These are phyloP conservation scores for Sterrhoptilus dennistouni DNA, from an alignment of 2,113 vertebrate genomes.

Conservation along the genomic window DNA sequence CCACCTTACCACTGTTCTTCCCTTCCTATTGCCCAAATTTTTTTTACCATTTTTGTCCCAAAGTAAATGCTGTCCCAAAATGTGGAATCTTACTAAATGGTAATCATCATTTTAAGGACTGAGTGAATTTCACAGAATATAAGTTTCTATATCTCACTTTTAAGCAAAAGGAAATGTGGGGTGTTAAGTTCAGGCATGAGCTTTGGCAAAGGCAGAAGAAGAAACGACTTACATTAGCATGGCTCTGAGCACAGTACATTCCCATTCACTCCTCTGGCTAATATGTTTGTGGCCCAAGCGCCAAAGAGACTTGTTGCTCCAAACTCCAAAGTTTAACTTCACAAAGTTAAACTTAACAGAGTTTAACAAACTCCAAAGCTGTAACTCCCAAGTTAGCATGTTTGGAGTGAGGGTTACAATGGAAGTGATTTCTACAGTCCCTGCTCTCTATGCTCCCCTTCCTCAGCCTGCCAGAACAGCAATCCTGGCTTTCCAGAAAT, in stretches of 20 bases:
- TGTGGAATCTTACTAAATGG: not conserved
- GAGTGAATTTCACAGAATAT: not conserved
- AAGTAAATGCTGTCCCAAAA: not conserved
- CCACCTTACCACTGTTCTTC: not conserved
- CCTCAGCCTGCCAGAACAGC: not conserved
- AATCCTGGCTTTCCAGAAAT: not conserved
- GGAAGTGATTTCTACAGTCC: not conserved
- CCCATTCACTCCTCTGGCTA: not conserved
- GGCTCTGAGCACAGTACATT: not conserved
- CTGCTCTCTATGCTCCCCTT: not conserved
- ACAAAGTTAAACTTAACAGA: not conserved
- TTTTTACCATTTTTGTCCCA: not conserved
- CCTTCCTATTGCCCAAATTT: not conserved
- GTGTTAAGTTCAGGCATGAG: not conserved
- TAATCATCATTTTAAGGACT: not conserved
- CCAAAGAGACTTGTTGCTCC: not conserved
- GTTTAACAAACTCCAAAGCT: not conserved
- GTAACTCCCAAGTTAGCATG: not conserved
- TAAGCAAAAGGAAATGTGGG: not conserved
- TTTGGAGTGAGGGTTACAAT: not conserved
- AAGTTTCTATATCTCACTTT: not conserved
- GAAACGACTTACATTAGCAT: not conserved
- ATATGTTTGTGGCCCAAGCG: not conserved
- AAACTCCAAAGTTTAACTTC: not conserved
- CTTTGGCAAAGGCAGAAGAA: not conserved